phyloP scores from a whole-genome alignment of 23 tunicate genomes.

The Pegea sp. region DNA sequence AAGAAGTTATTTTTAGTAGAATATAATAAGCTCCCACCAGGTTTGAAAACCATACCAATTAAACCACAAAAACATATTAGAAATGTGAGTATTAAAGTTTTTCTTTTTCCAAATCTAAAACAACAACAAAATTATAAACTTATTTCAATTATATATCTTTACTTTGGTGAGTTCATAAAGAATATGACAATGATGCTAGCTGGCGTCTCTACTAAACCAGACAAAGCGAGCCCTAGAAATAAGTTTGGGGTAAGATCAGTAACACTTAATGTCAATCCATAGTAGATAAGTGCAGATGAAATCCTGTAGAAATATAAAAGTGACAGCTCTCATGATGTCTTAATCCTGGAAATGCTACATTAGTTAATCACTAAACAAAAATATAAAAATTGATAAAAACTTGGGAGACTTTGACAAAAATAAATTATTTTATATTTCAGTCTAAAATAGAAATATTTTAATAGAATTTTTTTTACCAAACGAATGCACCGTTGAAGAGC shows the following conservation, averaged over 20 bases:
- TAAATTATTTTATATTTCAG: too few relatives aligned
- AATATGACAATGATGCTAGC: constrained; percentile 13
- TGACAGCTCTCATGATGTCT: too few relatives aligned
- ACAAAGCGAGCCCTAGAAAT: constrained; percentile 24
- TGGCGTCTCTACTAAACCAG: constrained; percentile 64
- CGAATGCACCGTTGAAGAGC: too few relatives aligned
- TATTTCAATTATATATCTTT: constrained; percentile 3
- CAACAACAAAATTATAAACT: neutral
- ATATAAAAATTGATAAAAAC: constrained; percentile 1
- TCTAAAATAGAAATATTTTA: too few relatives aligned
- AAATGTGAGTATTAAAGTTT: constrained; percentile 10
- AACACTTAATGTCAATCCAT: constrained; percentile 54
- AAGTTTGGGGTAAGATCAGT: constrained; percentile 25
- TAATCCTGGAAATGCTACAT: too few relatives aligned
- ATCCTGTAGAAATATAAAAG: constrained; percentile 25
- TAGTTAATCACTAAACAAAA: too few relatives aligned
- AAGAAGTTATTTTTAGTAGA: too few relatives aligned
- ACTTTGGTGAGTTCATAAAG: constrained; percentile 29
- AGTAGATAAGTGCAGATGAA: constrained; percentile 30
- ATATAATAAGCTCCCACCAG: too few relatives aligned
- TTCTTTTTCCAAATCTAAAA: constrained; percentile 50
- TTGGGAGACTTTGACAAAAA: too few relatives aligned
- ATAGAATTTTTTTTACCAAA: too few relatives aligned
- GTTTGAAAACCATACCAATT: constrained; percentile 16
- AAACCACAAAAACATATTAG: constrained; percentile 5